phyloP scores from a whole-genome alignment of 2,888 invertebrate genomes.

The Lithophane socia region DNA sequence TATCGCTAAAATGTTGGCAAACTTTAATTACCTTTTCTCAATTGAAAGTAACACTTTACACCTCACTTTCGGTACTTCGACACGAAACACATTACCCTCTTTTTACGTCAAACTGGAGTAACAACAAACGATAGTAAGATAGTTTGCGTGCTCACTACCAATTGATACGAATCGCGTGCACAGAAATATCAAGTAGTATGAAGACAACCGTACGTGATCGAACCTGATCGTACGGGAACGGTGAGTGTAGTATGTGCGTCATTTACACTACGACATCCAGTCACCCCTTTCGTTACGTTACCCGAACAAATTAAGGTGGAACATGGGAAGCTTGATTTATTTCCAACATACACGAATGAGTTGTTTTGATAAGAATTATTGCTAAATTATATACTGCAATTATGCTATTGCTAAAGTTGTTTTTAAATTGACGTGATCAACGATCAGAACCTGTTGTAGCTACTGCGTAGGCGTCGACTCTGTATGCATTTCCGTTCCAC shows the following conservation, averaged over 20 bases:
- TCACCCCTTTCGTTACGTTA: slow-evolving; percentile 12
- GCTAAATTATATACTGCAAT: not conserved
- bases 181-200: slow-evolving; percentile 38
- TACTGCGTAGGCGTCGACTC: slow-evolving; percentile 2
- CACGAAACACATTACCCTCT: slow-evolving; percentile 62
- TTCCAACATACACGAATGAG: not conserved
- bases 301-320: slow-evolving; percentile 11
- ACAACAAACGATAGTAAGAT: slow-evolving; percentile 56
- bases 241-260: slow-evolving; percentile 24
- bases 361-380: not conserved
- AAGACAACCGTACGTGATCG: slow-evolving; percentile 54
- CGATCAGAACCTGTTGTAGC: not conserved
- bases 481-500: slow-evolving; percentile 31
- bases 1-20: slow-evolving; percentile 16
- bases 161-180: slow-evolving; percentile 56
- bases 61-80: slow-evolving; percentile 51
- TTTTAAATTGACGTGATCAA: slow-evolving; percentile 7
- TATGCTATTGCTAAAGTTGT: not conserved
- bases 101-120: slow-evolving; percentile 58
- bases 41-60: slow-evolving; percentile 43
- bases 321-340: slow-evolving; percentile 8
- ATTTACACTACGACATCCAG: not conserved
- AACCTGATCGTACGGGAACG: slow-evolving; percentile 35
- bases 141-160: slow-evolving; percentile 51
- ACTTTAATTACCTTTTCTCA: slow-evolving; percentile 39